A percentile compares a stretch with the other conserved stretches of the same genome.
Conservation (phyloP, 2,797 vertebrate species). For the Pangasius macronema region DNA sequence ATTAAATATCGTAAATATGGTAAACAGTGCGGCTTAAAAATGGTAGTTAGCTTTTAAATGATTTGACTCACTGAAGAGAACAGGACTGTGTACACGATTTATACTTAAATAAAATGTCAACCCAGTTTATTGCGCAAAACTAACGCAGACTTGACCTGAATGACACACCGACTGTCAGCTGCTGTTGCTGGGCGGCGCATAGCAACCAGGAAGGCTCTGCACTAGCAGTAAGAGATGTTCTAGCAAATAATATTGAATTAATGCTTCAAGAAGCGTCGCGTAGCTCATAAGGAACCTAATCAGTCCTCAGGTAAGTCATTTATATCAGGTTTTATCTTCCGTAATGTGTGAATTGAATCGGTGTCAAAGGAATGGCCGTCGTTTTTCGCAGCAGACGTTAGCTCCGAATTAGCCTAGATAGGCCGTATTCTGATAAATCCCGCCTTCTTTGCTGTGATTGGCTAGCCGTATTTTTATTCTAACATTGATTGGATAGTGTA, state of each 20-base stretch:
- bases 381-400: background rate
- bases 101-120: background rate
- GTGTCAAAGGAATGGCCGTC: background rate
- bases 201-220: slow-evolving; percentile 46
- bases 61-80: background rate
- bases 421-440: background rate
- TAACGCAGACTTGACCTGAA: slow-evolving; percentile 21
- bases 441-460: background rate
- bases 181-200: slow-evolving; percentile 47
- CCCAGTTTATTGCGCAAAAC: slow-evolving; percentile 30
- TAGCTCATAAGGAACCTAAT: slow-evolving; percentile 6
- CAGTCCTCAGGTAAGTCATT: slow-evolving; percentile 40
- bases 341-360: background rate
- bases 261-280: slow-evolving; percentile 17
- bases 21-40: background rate
- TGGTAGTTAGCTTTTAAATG: background rate
- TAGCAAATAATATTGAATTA: slow-evolving; percentile 14
- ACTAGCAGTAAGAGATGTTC: slow-evolving; percentile 16
- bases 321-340: background rate
- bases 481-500: background rate
- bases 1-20: background rate
- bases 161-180: slow-evolving; percentile 28
- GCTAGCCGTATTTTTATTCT: background rate
- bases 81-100: background rate
- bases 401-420: background rate